phyloP scores from a whole-genome alignment of 2,797 vertebrate genomes.

The Mus caroli region DNA sequence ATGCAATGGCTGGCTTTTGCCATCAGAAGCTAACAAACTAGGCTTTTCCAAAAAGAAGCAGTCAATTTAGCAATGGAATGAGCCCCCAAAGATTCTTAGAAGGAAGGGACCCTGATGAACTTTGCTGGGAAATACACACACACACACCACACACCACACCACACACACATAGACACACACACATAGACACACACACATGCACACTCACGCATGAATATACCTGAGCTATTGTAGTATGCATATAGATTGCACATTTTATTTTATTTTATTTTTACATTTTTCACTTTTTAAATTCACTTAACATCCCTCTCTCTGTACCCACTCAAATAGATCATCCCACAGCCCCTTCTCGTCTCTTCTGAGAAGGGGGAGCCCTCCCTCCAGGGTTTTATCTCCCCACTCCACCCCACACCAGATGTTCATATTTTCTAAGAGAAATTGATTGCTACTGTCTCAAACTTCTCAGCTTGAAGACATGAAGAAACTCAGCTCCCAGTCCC shows the following conservation, averaged over 20 bases:
- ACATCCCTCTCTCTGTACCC: background rate
- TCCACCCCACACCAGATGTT: background rate
- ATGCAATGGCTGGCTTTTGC: background rate
- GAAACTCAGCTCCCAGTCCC: background rate
- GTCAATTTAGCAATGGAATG: conserved; percentile 34
- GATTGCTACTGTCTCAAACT: background rate
- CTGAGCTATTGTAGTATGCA: background rate
- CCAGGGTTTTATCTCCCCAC: background rate
- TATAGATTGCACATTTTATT: background rate
- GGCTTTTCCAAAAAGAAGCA: conserved; percentile 48
- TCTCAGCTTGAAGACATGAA: conserved; percentile 23
- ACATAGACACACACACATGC: background rate
- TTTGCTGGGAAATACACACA: background rate
- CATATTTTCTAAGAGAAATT: conserved; percentile 16
- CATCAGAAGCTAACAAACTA: background rate
- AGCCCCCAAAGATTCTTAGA: conserved; percentile 18
- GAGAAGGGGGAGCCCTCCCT: background rate
- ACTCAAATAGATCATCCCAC: background rate
- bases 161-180: background rate
- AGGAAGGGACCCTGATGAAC: background rate
- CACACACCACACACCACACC: background rate
- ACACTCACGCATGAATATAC: background rate
- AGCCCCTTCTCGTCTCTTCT: background rate
- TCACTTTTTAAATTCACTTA: background rate
- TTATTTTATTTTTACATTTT: background rate